Base-by-base conservation (phyloP, 2,113 vertebrate species). In the Bambusicola thoracicus region DNA sequence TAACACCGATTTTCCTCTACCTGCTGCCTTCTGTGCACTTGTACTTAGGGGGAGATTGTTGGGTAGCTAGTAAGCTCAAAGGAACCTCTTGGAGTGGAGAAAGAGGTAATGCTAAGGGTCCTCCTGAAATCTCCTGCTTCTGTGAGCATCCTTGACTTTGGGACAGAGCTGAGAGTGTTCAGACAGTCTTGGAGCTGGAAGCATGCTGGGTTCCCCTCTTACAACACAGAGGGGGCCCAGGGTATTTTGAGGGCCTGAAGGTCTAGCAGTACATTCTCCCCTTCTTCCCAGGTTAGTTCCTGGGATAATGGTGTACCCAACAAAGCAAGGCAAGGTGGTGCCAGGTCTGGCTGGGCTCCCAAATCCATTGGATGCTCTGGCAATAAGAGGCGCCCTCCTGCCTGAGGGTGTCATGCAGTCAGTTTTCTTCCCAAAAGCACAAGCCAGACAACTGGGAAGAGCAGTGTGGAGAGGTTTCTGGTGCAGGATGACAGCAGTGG, bases 21-120 rank as follows among this genome's bases (percentile, higher is more conserved):
- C 89, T 58, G 87, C 91, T 96, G 63, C 65, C 81, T 83, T 94
- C 79, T 81, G 68, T 83, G 81, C 82, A 90, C 6, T 10, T 74
- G 69, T 77, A 15, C 27, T 73, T 25, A 36, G 72, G 68, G 79
- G 89, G 91, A 89, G 67, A 75, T 70, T 17, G 29, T 30, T 53
- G 56, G 59, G 77, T 48, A 83, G 43, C 40, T 92, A 48, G 22
- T 53, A 73, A 73, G 66, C 80, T 79, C 63, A 59, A 53, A 93
- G 56, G 36, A 92, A 59, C 30, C 49, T 55, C 68, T 67, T 73
- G 44, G 55, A 70, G 17, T 46, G 76, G 70, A 40, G 34, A 56
- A 77, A 19, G 7, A 81, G 30, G 46, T 43, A 11, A 10, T 75
- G 22, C 10, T 72, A 38, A 81, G 46, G 11, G 27, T 62, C 51